A percentile compares a stretch with the other conserved stretches of the same genome.
These are phyloP conservation scores for Agrypnus murinus DNA, from an alignment of 2,888 invertebrate genomes.

Conservation along the genomic window DNA sequence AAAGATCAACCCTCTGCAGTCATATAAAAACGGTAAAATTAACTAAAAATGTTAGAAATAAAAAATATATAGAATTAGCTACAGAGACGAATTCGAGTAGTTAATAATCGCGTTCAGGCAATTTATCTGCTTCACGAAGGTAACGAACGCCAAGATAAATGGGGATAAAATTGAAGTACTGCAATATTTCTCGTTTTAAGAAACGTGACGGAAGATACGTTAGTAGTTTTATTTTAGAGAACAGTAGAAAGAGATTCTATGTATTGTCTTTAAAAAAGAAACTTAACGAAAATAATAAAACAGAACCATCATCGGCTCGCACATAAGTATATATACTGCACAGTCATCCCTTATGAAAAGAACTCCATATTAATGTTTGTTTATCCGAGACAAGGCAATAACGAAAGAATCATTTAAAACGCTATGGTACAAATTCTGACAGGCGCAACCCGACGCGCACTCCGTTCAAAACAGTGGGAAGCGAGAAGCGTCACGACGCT, in stretches of 20 bases:
- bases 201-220: slow-evolving; percentile 22
- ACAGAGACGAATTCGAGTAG: slow-evolving; percentile 3
- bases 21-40: too few species aligned
- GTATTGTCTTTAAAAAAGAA: slow-evolving; percentile 19
- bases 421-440: slow-evolving; percentile 47
- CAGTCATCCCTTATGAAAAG: slow-evolving; percentile 35
- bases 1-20: too few species aligned
- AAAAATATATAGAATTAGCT: slow-evolving; percentile 14
- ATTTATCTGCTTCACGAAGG: slow-evolving; percentile 22
- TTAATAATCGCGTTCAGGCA: slow-evolving; percentile 6
- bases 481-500: slow-evolving; percentile 39
- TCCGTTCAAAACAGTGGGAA: slow-evolving; percentile 11
- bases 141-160: slow-evolving; percentile 23
- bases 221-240: slow-evolving; percentile 21
- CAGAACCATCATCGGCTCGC: slow-evolving; percentile 32
- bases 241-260: not conserved
- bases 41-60: too few species aligned
- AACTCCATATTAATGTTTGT: slow-evolving; percentile 45
- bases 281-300: slow-evolving; percentile 20
- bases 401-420: slow-evolving; percentile 51
- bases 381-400: slow-evolving; percentile 49
- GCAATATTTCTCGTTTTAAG: slow-evolving; percentile 25
- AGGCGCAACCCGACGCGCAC: slow-evolving; percentile 51
- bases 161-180: slow-evolving; percentile 25
- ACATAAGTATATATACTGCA: slow-evolving; percentile 6